Evolutionary conservation across 2,113 vertebrate genomes (phyloP), one percentile per base, ranked within the genome.

Genomic region (Pavo muticus): DNA sequence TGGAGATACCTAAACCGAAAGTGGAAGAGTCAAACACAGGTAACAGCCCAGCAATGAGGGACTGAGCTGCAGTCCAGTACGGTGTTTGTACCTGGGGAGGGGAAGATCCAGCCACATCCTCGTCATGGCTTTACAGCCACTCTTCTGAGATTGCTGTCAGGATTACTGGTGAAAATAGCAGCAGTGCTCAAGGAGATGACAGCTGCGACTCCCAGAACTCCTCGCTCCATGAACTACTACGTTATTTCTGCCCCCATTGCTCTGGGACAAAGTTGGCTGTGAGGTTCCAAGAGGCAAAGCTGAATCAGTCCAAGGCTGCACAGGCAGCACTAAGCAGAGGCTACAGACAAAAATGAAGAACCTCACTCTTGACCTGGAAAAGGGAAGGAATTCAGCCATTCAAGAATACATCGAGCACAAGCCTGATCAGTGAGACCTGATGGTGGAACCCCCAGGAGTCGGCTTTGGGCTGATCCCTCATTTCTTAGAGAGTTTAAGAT

Each of bases 291-390:
- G 97, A 98, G 91, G 98, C 97, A 29, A 97, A 98, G 96, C 84
- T 2, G 97, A 98, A 94, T 88, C 96, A 3, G 92, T 97, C 15
- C 97, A 98, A 86, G 97, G 94, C 72, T 88, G 92, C 69, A 95
- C 93, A 11, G 97, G 97, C 74, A 98, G 93, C 35, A 94, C 93
- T 10, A 98, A 98, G 93, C 97, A 98, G 91, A 97, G 96, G 68
- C 96, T 98, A 85, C 97, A 97, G 79, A 98, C 97, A 35, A 95
- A 98, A 95, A 97, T 96, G 18, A 95, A 98, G 42, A 97, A 98
- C 81, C 97, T 98, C 77, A 95, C 94, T 40, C 96, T 96, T 44
- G 97, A 98, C 78, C 93, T 96, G 12, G 93, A 98, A 93, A 98
- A 98, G 91, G 97, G 97, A 84, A 95, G 72, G 82, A 82, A 84